Evolutionary conservation across 2,888 invertebrate species (phyloP), one percentile per base, ranked within the genome.

Genomic region (Drosophila birchii): DNA sequence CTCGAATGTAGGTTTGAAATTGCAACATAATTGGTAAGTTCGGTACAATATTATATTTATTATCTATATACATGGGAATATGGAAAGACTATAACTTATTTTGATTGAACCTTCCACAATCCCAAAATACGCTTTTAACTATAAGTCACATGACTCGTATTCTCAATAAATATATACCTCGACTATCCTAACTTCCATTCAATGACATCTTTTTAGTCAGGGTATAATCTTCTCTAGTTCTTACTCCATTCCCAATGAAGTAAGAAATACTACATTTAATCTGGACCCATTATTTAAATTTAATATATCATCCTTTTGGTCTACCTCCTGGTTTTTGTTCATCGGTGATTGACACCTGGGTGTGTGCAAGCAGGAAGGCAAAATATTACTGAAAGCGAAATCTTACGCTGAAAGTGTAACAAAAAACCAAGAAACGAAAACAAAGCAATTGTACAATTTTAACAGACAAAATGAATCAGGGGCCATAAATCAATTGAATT

Each of bases 401-500:
- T 23, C 54, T 36, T 47, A 34, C 26, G 29, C 11, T 36, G 18
- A 63, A 67, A 47, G n/a, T 23, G 29, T 23, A 39, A 54, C 34
- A 49, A 44, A 38, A 44, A 63, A 62, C 45, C 62, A 47, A 68
- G 23, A 47, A 58, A 62, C 20, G 23, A 58, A 58, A 63, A 70
- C 47, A 67, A 67, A 74, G 69, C 56, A 73, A 69, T 75, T 81
- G 67, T 64, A 51, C 38, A 75, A 74, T 71, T 70, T 70, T 68
- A 70, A 51, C 64, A 66, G 67, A 67, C 62, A 38, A 62, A 63
- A 67, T 77, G 74, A 83, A 69, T 69, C 77, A 56, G 55, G 64
- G 51, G 56, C 44, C 75, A 86, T 88, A 85, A 81, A 83, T 89
- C 90, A 84, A 80, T 81, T 81, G 60, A 75, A 78, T 78, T 76